Evolutionary conservation across 2,888 invertebrate genomes (phyloP), one percentile per base, ranked within the genome.

Genomic region (Stictocephala bisonia): DNA sequence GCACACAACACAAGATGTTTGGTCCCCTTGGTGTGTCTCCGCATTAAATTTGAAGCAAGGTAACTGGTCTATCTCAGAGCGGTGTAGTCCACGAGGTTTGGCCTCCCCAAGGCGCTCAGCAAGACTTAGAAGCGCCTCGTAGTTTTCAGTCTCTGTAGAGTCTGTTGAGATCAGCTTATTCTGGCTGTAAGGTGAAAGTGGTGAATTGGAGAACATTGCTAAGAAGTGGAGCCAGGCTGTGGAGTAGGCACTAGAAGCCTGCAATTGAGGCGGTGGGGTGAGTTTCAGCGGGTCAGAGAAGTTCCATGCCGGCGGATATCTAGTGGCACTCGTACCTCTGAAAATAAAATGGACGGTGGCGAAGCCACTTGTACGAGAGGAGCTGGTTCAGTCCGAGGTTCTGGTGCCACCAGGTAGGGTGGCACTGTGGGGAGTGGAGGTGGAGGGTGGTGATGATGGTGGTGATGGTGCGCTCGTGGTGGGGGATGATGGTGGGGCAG

Each of bases 41-140:
- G 83, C 83, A 79, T 85, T 86, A 80, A 85, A 87, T 87, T 95
- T 94, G 86, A 96, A 96, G 80, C 92, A 93, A 75, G 96, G 94
- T 83, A 97, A 87, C 84, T 92, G 93, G 82, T 97, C 96, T 79
- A 97, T 96, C 86, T 96, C 96, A 75, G 90, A 88, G 74, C 94
- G 90, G 75, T 91, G 91, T 78, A 97, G 87, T 1, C 97, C 97
- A 24, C 96, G 87, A 0, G 97, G 96, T 84, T 97, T 97, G 56
- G 96, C 96, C 85, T 97, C 97, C 56, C 97, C 96, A 72, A 97
- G 87, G 68, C 96, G 87, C 85, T 97, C 96, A 11, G 97, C 97
- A 78, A 97, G 87, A 80, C 93, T 95, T 77, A 97, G 88, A 82
- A 97, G 86, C 66, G 95, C 95, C 86, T 95, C 95, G 83, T 95